Evolutionary conservation across 1,140 invertebrate species (phyloP), one percentile per base, ranked within the genome.

Genomic region (Diprion similis): DNA sequence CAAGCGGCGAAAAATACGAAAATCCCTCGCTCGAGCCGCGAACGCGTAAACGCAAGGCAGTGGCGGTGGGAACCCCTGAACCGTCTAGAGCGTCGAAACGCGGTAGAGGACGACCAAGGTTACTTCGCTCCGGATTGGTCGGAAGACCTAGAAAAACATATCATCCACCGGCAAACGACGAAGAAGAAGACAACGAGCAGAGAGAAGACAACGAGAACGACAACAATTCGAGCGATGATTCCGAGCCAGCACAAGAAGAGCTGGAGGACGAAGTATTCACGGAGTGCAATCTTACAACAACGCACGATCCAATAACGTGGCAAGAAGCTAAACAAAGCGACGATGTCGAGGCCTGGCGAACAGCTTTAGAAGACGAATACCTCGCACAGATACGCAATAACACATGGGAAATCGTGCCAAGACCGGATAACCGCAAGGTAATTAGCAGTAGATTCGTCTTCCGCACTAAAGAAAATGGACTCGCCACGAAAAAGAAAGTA

Each of bases 391-490:
- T 73, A 37, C 70, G 48, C 65, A 73, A 74, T 17, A 65, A 71
- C 13, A 67, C 65, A 7, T 74, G 51, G 37, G 47, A 68, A 1
- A 66, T 71, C 13, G 66, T 68, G 45, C 10, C 13, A 7, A 17
- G 24, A 51, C 69, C 69, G 10, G 47, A 46, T 18, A 48, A 71
- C n/a, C 0, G 11, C 72, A 71, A 71, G 82, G 78, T 84, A 73
- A 73, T 84, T 13, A 80, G 79, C 10, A 74, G 76, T 73, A 75
- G 79, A 71, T 82, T 83, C 76, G 84, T 88, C 8, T 80, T 82
- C 17, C 81, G 77, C 73, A 76, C 77, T 11, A 85, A 85, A 24
- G 11, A 47, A 71, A 48, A 77, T 59, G 66, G 51, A n/a, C 37
- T 65, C 9, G 4, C 75, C 8, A 64, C 65, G 59, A n/a, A 70